A percentile compares a stretch with the other conserved stretches of the same genome.
Conservation (phyloP, 2,113 vertebrate species). For the Anarhynchus alexandrinus region DNA sequence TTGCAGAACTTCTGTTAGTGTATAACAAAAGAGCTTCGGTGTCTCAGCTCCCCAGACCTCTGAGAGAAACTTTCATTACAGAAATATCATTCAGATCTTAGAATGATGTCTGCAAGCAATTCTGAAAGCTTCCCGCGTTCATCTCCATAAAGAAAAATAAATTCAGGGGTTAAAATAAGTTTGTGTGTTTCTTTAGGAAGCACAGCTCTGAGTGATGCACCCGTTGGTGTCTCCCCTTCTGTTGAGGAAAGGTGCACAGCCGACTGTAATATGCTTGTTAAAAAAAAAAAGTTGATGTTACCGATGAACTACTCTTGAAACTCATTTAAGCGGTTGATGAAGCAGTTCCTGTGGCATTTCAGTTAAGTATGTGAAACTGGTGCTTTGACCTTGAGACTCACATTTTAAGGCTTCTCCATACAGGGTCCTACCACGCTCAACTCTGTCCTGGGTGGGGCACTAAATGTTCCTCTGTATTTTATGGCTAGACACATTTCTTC, state of each 20-base stretch:
- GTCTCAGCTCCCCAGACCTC: not conserved
- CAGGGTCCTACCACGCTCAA: not conserved
- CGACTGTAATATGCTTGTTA: not conserved
- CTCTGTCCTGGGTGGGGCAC: not conserved
- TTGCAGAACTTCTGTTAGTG: not conserved
- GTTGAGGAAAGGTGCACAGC: not conserved
- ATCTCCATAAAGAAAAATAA: not conserved
- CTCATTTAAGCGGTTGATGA: constrained; percentile 29
- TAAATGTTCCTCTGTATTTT: not conserved
- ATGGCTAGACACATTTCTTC: not conserved
- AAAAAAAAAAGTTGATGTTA: not conserved
- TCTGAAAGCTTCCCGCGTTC: not conserved
- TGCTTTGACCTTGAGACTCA: not conserved
- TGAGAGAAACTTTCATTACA: not conserved
- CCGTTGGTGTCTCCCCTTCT: not conserved
- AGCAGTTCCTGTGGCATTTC: constrained; percentile 33
- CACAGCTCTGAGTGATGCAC: not conserved
- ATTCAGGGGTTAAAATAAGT: not conserved
- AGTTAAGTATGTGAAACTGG: not conserved
- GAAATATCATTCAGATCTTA: not conserved
- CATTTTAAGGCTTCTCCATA: fast-evolving
- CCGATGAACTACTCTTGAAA: constrained; percentile 39
- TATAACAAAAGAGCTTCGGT: not conserved
- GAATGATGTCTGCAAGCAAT: not conserved
- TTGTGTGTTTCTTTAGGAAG: not conserved